phyloP scores from a whole-genome alignment of 2,797 vertebrate species.

The Sardinella longiceps region DNA sequence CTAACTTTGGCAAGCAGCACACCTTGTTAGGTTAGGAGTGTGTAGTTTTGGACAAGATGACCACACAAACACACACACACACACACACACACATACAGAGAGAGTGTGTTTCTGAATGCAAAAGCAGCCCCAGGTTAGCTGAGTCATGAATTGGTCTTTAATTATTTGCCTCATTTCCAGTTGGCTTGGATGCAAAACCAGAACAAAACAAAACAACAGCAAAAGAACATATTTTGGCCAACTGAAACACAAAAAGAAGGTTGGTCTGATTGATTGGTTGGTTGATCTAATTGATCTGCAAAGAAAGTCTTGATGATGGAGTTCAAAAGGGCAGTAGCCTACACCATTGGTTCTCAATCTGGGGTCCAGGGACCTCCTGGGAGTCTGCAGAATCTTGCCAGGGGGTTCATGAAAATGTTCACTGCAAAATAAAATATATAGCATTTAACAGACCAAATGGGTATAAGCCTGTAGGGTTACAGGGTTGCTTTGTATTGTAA shows the following conservation, averaged over 20 bases:
- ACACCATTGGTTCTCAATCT: too few species aligned
- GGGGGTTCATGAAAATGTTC: too few species aligned
- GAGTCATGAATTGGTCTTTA: neutral
- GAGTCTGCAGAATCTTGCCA: too few species aligned
- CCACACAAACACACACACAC: too few species aligned
- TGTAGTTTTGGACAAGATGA: neutral
- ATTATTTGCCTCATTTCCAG: neutral
- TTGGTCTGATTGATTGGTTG: neutral
- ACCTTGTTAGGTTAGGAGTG: neutral
- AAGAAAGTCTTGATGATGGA: too few species aligned
- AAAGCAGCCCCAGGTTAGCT: neutral
- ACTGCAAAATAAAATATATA: too few species aligned
- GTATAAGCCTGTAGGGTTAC: too few species aligned
- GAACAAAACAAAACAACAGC: neutral
- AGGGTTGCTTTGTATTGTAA: too few species aligned
- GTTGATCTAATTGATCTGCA: neutral
- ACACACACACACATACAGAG: too few species aligned
- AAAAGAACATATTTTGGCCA: neutral
- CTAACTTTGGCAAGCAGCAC: neutral
- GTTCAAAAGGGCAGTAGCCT: neutral
- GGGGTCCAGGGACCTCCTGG: too few species aligned
- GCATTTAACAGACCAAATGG: too few species aligned
- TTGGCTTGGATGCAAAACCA: neutral
- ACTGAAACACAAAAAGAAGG: neutral
- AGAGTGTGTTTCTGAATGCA: neutral